A percentile compares a stretch with the other conserved stretches of the same genome.
These are phyloP conservation scores for Urocyon cinereoargenteus DNA, from an alignment of 2,797 vertebrate genomes.

Conservation along the genomic window DNA sequence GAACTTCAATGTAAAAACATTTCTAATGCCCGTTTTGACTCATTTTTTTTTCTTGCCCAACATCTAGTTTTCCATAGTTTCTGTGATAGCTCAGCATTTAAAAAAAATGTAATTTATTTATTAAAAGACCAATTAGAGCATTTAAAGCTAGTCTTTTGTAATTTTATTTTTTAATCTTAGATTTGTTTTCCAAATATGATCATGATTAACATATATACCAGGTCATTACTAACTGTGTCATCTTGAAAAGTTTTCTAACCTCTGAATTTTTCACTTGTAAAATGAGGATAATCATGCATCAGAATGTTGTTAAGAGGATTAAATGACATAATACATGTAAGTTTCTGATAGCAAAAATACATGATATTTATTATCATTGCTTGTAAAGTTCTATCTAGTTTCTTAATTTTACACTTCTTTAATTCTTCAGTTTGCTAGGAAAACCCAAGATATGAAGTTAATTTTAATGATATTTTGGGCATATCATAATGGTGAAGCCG, in stretches of 20 bases:
- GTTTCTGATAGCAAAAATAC: neutral
- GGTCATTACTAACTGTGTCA: neutral
- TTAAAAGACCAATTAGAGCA: neutral
- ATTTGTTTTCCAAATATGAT: neutral
- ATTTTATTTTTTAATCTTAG: conserved; percentile 46
- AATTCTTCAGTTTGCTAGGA: neutral
- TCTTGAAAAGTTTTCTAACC: neutral
- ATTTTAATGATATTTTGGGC: neutral
- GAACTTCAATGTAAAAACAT: neutral
- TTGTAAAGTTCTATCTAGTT: neutral
- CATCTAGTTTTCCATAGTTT: neutral
- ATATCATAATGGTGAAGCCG: neutral
- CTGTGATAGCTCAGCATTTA: neutral
- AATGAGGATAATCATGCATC: neutral
- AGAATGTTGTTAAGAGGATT: neutral
- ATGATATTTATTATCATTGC: neutral
- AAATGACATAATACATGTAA: neutral
- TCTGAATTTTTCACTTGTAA: neutral
- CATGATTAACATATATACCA: neutral
- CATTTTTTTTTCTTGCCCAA: neutral
- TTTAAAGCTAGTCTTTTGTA: conserved; percentile 1
- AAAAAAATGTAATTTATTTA: neutral
- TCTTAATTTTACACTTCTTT: neutral
- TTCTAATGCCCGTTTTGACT: neutral
- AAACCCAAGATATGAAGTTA: neutral